Evolutionary conservation across 2,888 invertebrate species (phyloP), one percentile per base, ranked within the genome.

Genomic region (Scaptomyza parva): DNA sequence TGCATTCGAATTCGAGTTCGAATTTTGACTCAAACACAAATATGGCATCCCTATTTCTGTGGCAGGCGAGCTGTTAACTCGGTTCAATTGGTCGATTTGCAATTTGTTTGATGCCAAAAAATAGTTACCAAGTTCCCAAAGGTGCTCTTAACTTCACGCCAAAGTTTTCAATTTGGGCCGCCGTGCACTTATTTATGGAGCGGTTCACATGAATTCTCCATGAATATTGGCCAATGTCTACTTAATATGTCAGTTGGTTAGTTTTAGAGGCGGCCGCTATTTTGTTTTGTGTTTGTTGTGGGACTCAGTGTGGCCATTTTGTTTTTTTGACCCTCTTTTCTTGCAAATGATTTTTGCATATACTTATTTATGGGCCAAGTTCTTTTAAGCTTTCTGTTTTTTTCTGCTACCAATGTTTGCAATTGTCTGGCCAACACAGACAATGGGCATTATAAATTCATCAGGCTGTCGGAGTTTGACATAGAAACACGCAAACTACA

Each of bases 371-470:
- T 78, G 65, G 80, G 76, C 60, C 75, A 78, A 75, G 60, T 70
- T 75, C 48, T 72, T 55, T 50, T 55, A 53, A 55, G 62, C 40
- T 71, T 54, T 47, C 71, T 52, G 45, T 58, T 75, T 78, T 62
- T 4, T 28, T 28, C 33, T 74, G 62, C 60, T 69, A 59, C 52
- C 54, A 60, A 64, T 82, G 83, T 70, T 82, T 71, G 80, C 88
- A 83, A 76, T 88, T 82, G 82, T 82, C 88, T 82, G 82, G 86
- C 39, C 57, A 12, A 50, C 17, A 17, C 62, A 83, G 83, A 84
- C 84, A 84, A 84, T 88, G 88, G 79, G 68, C 76, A 88, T 84
- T 84, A 84, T 84, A 84, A 87, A 84, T 84, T 84, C 84, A 84
- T 84, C 84, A 88, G 89, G 78, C 78, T 66, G 82, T 60, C 76